Conservation (phyloP, 2,888 invertebrate genomes). For the Drosophila prostipennis region DNA sequence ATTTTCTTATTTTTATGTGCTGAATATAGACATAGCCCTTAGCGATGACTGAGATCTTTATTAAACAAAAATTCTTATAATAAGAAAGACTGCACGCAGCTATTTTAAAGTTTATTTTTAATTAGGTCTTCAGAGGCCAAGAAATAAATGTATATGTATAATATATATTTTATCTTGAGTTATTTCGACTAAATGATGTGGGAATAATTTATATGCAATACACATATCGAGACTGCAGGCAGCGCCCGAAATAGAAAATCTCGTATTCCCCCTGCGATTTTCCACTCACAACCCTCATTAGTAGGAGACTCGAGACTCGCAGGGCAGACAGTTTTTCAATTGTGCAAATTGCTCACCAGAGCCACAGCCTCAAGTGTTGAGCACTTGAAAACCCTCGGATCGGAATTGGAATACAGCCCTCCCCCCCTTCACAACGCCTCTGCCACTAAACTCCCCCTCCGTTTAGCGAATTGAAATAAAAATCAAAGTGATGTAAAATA, state of each 20-base stretch:
- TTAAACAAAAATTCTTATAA: neutral
- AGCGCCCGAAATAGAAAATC: slow-evolving; percentile 30
- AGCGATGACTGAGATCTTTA: neutral
- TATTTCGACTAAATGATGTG: slow-evolving; percentile 17
- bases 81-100: neutral
- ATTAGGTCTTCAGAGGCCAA: slow-evolving; percentile 12
- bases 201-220: slow-evolving; percentile 29
- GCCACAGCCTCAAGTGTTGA: slow-evolving; percentile 37
- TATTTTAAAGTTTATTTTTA: slow-evolving; percentile 5
- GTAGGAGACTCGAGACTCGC: slow-evolving; percentile 23
- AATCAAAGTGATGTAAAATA: slow-evolving; percentile 76
- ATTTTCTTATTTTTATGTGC: no score
- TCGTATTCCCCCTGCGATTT: slow-evolving; percentile 13
- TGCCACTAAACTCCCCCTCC: slow-evolving; percentile 26
- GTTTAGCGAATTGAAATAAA: slow-evolving; percentile 61
- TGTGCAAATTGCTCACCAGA: slow-evolving; percentile 45
- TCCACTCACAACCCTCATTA: slow-evolving; percentile 31
- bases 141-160: slow-evolving; percentile 2
- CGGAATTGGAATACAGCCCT: slow-evolving; percentile 1
- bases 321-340: slow-evolving; percentile 42
- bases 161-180: slow-evolving; percentile 3
- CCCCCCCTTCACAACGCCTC: neutral
- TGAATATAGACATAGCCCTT: no score
- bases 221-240: slow-evolving; percentile 16
- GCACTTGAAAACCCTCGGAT: slow-evolving; percentile 33